Evolutionary conservation across 2,113 vertebrate genomes (phyloP).

Genomic region (Microcebus ravelobensis): DNA sequence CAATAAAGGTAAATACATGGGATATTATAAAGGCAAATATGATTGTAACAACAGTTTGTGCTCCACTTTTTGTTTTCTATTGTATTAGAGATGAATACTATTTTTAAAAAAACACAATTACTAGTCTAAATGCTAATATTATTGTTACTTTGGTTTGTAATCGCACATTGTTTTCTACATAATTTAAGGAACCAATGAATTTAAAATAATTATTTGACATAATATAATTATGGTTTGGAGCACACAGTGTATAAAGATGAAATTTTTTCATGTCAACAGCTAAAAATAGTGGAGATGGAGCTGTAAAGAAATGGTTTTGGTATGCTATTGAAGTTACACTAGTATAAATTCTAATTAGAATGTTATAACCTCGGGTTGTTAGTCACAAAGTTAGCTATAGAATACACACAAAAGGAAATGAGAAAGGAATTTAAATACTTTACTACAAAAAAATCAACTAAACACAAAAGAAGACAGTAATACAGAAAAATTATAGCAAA

Average conservation of each 20-base stretch:
- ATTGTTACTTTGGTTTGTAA: not conserved
- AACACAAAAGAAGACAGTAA: not conserved
- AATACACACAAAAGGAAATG: not conserved
- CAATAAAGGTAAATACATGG: not conserved
- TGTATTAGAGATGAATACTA: not conserved
- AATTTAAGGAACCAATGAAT: not conserved
- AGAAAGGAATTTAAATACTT: not conserved
- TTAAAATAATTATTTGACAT: not conserved
- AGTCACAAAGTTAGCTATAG: not conserved
- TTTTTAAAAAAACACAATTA: not conserved
- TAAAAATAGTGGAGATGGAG: not conserved
- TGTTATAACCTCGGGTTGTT: not conserved
- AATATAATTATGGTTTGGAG: not conserved
- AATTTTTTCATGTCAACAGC: not conserved
- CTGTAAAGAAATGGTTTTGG: not conserved
- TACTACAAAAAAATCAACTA: not conserved
- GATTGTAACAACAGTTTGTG: not conserved
- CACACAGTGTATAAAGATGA: not conserved
- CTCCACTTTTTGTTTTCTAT: not conserved
- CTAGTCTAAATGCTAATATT: not conserved
- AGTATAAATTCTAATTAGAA: not conserved
- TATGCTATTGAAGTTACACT: not conserved
- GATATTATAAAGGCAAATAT: not conserved
- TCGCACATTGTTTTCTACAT: not conserved
- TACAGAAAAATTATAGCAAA: not conserved